Conservation (phyloP, 2,888 invertebrate species). For the Lasioglossum morio region DNA sequence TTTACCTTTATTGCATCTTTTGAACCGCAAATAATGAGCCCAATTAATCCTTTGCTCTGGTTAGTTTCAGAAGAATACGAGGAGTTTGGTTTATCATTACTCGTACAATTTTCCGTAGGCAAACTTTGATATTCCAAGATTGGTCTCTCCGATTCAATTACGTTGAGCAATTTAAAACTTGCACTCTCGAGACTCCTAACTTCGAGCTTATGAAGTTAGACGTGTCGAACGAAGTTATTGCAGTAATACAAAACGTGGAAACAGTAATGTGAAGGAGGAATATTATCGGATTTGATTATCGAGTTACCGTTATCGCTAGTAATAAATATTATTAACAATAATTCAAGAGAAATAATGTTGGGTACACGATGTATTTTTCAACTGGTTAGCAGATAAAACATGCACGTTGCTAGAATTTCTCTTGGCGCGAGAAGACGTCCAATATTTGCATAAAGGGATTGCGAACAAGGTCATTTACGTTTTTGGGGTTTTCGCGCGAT, state of each 20-base stretch:
- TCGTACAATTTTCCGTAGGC: slow-evolving; percentile 9
- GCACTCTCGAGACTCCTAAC: slow-evolving; percentile 32
- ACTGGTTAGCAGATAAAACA: slow-evolving; percentile 14
- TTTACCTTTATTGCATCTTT: not conserved
- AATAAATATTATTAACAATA: not conserved
- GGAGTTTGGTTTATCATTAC: slow-evolving; percentile 21
- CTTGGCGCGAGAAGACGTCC: slow-evolving; percentile 14
- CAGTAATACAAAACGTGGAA: not conserved
- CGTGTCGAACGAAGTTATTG: slow-evolving; percentile 16
- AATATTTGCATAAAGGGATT: slow-evolving; percentile 65
- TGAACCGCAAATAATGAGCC: not conserved
- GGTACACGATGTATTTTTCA: not conserved
- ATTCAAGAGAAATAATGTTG: not conserved
- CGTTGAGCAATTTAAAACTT: slow-evolving; percentile 31
- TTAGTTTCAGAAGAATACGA: not conserved
- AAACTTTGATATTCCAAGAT: slow-evolving; percentile 29
- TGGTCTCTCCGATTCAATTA: slow-evolving; percentile 28
- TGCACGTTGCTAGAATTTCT: slow-evolving; percentile 36
- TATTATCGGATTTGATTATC: not conserved
- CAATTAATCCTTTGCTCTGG: not conserved
- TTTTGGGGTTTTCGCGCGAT: slow-evolving; percentile 41
- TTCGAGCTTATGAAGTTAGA: slow-evolving; percentile 33
- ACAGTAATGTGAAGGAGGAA: not conserved
- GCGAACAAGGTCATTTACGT: slow-evolving; percentile 39
- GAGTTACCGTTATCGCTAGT: not conserved